Base-by-base conservation (phyloP, 2,113 vertebrate genomes). In the Sinocyclocheilus grahami region DNA sequence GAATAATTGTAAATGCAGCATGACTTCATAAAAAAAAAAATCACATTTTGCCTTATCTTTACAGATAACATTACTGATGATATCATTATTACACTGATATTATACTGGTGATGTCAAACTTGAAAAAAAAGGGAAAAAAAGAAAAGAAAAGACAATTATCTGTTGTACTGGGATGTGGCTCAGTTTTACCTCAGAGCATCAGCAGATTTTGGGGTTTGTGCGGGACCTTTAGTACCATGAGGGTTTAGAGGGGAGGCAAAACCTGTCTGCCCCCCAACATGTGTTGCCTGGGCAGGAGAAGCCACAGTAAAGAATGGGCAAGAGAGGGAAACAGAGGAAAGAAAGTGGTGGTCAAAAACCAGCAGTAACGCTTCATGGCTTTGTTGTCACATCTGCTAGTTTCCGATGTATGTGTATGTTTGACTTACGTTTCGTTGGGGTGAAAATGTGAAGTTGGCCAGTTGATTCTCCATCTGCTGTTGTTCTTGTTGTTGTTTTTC, bases 391-490 rank as follows among this genome's bases (percentile, higher is more conserved):
- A 5, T 33, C 18, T 67, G 24, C 13, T 42, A 10, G 33, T n/a
- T 18, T 58, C n/a, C 27, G 12, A 22, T 55, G 53, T 27, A 46
- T 30, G 37, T 14, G 51, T 11, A n/a, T n/a, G 58, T 27, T 51
- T 69, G 63, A 67, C 85, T 62, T 0, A 89, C 88, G 27, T 85
- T 85, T 72, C 27, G 16, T 14, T 33, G 33, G 30, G 77, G 83
- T 4, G 86, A 83, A 48, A 92, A 30, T 27, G 60, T 85, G 84
- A 89, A 91, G 82, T 39, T 62, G 9, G 88, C 81, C 90, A 94
- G 60, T 86, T 90, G 58, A 2, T 90, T 77, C 60, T 86, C 92
- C 78, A 93, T 90, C 84, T 96, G 94, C 84, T 78, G 91, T 55
- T 60, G 90, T 42, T 90, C 67, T 53, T 85, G 69, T 51, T 48